Base-by-base conservation (phyloP, 2,113 vertebrate species). In the Grammatotria lemairii region DNA sequence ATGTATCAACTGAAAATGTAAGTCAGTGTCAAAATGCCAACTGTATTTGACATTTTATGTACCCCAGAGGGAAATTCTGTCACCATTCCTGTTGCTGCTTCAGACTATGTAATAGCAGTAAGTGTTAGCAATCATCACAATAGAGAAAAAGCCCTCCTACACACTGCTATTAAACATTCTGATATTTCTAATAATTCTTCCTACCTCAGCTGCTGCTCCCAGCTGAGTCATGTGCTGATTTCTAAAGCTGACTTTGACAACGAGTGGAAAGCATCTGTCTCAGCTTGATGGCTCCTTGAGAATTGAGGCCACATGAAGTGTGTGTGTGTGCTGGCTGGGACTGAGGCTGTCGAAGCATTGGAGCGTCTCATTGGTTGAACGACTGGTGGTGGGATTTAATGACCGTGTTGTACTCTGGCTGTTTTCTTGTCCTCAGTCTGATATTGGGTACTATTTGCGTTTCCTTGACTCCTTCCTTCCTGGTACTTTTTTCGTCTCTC, bases 201-300 rank as follows among this genome's bases (percentile, higher is more conserved):
- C 42, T 63, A 45, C 65, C 78, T 83, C 82, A 19, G 54, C 65
- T n/a, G 85, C 78, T 17, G 80, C 82, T 89, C 23, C 38, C 9
- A 70, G 79, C 82, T 87, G 88, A 84, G 84, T 88, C 84, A 89
- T 8, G 21, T 45, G 23, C 80, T 85, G 85, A 87, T 91, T 70
- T 75, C 85, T 80, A 60, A 85, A 88, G 82, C 81, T 3, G 19
- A 80, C 81, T 86, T 88, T 63, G 83, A 91, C 82, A 68, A 75
- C 40, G 68, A 87, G 83, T 60, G 54, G 57, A 84, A 84, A 70
- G 85, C 93, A 88, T 92, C 93, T 86, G 84, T 90, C 85, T 90
- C 45, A 17, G 79, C 5, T n/a, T 85, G 87, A 87, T 60, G 28
- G 87, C 80, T 88, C 84, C 85, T 88, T 87, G 79, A 87, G 80